Percentiles rank a stretch among this genome's conserved stretches.
Conservation (phyloP, 2,888 invertebrate species). For the Drosophila parthenogenetica region DNA sequence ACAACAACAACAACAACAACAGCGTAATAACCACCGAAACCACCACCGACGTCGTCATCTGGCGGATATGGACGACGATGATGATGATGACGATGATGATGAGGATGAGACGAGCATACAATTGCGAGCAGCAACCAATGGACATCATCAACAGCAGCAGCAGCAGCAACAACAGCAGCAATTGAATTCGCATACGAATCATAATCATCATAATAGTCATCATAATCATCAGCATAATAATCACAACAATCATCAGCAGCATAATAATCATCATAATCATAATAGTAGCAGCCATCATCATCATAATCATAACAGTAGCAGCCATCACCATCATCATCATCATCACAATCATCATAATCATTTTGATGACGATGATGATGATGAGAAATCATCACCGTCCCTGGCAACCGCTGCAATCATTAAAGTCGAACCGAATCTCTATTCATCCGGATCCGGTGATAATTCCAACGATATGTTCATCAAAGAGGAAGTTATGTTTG, state of each 20-base stretch:
- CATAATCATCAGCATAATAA: constrained; percentile 27
- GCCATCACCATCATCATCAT: constrained; percentile 48
- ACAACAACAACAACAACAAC: constrained; percentile 52
- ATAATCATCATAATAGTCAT: constrained; percentile 55
- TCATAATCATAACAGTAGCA: constrained; percentile 20
- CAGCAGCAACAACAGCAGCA: constrained; percentile 39
- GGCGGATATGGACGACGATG: constrained; percentile 80
- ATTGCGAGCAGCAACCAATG: constrained; percentile 46
- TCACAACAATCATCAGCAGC: constrained; percentile 15
- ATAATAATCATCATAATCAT: constrained; percentile 31
- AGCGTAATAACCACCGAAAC: constrained; percentile 82
- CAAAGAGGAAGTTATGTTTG: constrained; percentile 84
- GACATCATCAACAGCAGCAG: constrained; percentile 49
- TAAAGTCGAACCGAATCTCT: constrained; percentile 84
- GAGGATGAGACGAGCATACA: constrained; percentile 53
- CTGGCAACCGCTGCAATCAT: constrained; percentile 84
- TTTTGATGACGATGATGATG: constrained; percentile 80
- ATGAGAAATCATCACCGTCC: constrained; percentile 84
- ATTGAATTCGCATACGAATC: constrained; percentile 39
- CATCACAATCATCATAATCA: constrained; percentile 71
- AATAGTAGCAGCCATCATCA: constrained; percentile 26
- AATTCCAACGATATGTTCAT: constrained; percentile 85
- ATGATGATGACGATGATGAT: constrained; percentile 75
- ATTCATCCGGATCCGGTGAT: constrained; percentile 84
- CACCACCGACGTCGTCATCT: constrained; percentile 83